These are phyloP conservation scores for Acanthoscelides obtectus DNA, from an alignment of 2,888 invertebrate species.

Conservation along the genomic window DNA sequence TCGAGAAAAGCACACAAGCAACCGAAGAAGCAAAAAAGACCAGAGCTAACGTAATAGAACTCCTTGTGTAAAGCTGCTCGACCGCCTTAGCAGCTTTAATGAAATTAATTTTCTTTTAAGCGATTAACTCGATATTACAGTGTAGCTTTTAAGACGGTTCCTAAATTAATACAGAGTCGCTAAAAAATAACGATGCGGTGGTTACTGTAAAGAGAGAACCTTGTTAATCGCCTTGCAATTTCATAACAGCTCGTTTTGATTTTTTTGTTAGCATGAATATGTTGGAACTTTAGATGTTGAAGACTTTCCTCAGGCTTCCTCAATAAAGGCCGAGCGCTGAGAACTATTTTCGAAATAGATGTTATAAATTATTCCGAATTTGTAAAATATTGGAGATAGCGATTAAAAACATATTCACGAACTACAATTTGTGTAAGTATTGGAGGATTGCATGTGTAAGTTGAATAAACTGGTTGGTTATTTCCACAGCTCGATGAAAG, in stretches of 20 bases:
- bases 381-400: no score
- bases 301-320: no score
- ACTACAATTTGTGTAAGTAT: no score
- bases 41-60: neutral
- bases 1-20: neutral
- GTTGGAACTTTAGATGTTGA: no score
- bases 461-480: no score
- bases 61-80: neutral
- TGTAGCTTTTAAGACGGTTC: neutral
- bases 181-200: neutral
- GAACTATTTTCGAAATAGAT: no score
- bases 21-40: neutral
- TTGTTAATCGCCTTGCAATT: neutral
- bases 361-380: no score
- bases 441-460: no score
- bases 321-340: no score
- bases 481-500: no score
- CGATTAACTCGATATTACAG: neutral
- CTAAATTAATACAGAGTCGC: neutral
- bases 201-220: neutral
- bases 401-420: no score
- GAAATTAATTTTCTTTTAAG: neutral
- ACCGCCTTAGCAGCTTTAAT: neutral
- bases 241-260: neutral
- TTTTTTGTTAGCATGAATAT: no score